Percentiles rank a stretch among this genome's conserved stretches.
These are phyloP conservation scores for Crossocerus cetratus DNA, from an alignment of 2,888 invertebrate genomes.

Conservation along the genomic window DNA sequence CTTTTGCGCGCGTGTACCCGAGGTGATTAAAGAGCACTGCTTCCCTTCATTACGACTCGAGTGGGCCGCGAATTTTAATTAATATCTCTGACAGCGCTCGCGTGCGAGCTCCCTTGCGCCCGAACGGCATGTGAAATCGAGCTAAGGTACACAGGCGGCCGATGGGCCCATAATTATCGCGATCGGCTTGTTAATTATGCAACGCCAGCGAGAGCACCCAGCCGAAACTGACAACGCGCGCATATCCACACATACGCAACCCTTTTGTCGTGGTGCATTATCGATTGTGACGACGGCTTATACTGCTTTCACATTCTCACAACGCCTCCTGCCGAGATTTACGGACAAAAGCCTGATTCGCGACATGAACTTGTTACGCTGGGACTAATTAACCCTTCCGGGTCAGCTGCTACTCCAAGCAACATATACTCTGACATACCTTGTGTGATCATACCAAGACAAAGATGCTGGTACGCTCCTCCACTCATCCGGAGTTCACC, in stretches of 20 bases:
- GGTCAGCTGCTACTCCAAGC: too few species aligned
- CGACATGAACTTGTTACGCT: too few species aligned
- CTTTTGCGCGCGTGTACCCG: slow-evolving; percentile 28
- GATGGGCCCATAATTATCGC: slow-evolving; percentile 18
- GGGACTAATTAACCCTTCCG: too few species aligned
- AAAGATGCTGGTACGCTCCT: too few species aligned
- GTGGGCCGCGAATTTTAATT: slow-evolving; percentile 61
- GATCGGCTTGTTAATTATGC: slow-evolving; percentile 43
- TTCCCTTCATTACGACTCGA: slow-evolving; percentile 60
- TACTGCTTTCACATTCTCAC: too few species aligned
- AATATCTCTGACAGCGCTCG: slow-evolving; percentile 43
- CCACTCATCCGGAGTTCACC: too few species aligned
- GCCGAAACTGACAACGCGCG: neutral
- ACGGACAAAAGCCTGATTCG: too few species aligned
- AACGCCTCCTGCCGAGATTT: too few species aligned
- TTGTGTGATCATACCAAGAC: too few species aligned
- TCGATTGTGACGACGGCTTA: neutral
- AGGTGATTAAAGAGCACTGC: slow-evolving; percentile 55
- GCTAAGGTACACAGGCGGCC: slow-evolving; percentile 12
- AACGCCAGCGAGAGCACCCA: neutral
- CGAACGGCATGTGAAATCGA: slow-evolving; percentile 1
- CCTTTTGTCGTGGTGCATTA: neutral
- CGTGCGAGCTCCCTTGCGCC: slow-evolving; percentile 15
- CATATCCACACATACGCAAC: neutral
- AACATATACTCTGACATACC: too few species aligned